A percentile compares a stretch with the other conserved stretches of the same genome.
These are phyloP conservation scores for Noctua janthe DNA, from an alignment of 2,888 invertebrate species.

Conservation along the genomic window DNA sequence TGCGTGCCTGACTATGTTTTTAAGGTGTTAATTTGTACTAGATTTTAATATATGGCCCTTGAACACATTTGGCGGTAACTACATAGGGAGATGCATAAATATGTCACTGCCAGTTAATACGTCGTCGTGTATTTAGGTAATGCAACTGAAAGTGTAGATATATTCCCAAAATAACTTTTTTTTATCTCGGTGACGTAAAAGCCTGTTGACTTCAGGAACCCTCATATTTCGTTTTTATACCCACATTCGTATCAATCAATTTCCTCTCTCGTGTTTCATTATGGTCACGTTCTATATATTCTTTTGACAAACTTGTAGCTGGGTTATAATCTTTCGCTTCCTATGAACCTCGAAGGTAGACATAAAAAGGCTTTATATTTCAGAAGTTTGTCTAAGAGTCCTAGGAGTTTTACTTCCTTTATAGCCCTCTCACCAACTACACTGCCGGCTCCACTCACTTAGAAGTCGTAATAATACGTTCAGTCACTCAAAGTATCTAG, in stretches of 20 bases:
- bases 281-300: neutral
- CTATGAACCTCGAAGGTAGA: neutral
- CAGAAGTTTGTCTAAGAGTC: neutral
- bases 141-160: neutral
- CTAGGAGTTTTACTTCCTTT: neutral
- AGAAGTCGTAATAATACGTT: conserved; percentile 32
- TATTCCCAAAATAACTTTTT: conserved; percentile 1
- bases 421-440: neutral
- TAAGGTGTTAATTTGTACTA: conserved; percentile 8
- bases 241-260: conserved; percentile 5
- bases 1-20: conserved; percentile 8
- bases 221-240: conserved; percentile 9
- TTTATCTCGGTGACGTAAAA: conserved; percentile 10
- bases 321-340: neutral
- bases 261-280: neutral
- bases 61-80: conserved; percentile 9
- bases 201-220: conserved; percentile 13
- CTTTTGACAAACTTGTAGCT: neutral
- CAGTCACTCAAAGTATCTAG: conserved; percentile 57
- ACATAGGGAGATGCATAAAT: neutral
- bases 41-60: conserved; percentile 32
- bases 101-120: neutral
- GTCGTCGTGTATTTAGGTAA: neutral
- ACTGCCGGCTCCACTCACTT: conserved; percentile 1
- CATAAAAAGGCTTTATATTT: neutral